Percentiles rank a stretch among this genome's conserved stretches.
These are phyloP conservation scores for Notolepis coatsorum DNA, from an alignment of 2,797 vertebrate species.

Conservation along the genomic window DNA sequence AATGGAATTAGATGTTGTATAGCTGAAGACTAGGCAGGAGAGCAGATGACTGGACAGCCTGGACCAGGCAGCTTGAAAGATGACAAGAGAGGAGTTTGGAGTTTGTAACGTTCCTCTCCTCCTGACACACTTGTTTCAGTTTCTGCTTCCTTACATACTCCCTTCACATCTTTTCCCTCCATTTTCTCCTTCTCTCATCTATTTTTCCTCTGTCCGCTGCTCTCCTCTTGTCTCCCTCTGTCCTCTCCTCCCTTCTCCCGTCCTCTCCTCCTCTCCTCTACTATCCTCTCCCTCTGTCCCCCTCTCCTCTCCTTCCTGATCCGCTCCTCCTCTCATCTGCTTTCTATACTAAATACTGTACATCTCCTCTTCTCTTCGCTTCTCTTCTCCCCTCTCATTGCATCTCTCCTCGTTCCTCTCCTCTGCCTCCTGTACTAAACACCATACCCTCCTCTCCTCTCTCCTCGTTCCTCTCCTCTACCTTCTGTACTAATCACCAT, in stretches of 20 bases:
- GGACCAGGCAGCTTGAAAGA: too few species aligned
- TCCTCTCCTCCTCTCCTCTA: background rate
- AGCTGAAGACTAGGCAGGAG: too few species aligned
- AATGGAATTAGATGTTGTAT: too few species aligned
- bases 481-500: constrained; percentile 66
- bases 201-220: constrained; percentile 25
- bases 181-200: constrained; percentile 21
- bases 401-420: constrained; percentile 31
- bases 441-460: constrained; percentile 31
- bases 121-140: too few species aligned
- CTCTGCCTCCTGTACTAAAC: too few species aligned
- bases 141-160: too few species aligned
- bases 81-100: too few species aligned
- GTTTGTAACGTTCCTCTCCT: too few species aligned
- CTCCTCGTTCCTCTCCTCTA: constrained; percentile 52
- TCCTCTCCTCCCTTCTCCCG: background rate
- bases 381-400: constrained; percentile 38
- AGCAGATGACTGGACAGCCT: too few species aligned
- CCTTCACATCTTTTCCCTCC: too few species aligned
- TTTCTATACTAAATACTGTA: constrained; percentile 13
- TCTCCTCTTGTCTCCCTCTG: constrained; percentile 6
- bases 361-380: constrained; percentile 20
- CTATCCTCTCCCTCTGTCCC: background rate
- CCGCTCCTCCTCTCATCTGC: background rate
- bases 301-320: background rate